A percentile compares a stretch with the other conserved stretches of the same genome.
phyloP scores from a whole-genome alignment of 2,888 invertebrate species.

The Agriotes lineatus region DNA sequence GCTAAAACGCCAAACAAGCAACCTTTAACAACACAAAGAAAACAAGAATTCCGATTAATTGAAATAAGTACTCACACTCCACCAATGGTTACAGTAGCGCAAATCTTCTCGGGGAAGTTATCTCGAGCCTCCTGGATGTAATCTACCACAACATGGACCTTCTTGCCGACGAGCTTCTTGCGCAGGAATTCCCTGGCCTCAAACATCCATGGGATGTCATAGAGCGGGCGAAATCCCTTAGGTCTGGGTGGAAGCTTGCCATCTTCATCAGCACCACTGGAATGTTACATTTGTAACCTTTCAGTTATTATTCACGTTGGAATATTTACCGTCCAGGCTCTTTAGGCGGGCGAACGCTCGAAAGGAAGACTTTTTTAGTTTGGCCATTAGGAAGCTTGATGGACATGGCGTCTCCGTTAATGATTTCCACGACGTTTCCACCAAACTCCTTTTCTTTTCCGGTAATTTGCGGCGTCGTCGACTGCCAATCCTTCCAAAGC shows the following conservation, averaged over 20 bases:
- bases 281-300: constrained; percentile 42
- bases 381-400: constrained; percentile 84
- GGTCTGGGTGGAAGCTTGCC: constrained; percentile 76
- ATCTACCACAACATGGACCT: constrained; percentile 91
- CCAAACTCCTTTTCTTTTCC: constrained; percentile 86
- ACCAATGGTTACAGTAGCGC: constrained; percentile 91
- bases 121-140: constrained; percentile 97
- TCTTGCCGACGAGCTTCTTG: constrained; percentile 95
- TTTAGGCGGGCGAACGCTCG: constrained; percentile 95
- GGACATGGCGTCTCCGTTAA: constrained; percentile 93
- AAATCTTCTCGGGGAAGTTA: constrained; percentile 93
- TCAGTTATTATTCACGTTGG: no score
- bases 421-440: constrained; percentile 89
- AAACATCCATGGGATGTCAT: constrained; percentile 99
- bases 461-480: constrained; percentile 77
- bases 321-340: constrained; percentile 69
- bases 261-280: constrained; percentile 73
- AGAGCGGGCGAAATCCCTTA: constrained; percentile 89
- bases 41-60: no score
- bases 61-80: constrained; percentile 79
- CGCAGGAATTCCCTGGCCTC: constrained; percentile 97
- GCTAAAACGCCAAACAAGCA: no score
- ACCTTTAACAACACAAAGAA: no score
- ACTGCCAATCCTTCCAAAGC: constrained; percentile 93
- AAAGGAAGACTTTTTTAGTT: constrained; percentile 92